These are phyloP conservation scores for Sebastes fasciatus DNA, from an alignment of 2,113 vertebrate species.

Conservation along the genomic window DNA sequence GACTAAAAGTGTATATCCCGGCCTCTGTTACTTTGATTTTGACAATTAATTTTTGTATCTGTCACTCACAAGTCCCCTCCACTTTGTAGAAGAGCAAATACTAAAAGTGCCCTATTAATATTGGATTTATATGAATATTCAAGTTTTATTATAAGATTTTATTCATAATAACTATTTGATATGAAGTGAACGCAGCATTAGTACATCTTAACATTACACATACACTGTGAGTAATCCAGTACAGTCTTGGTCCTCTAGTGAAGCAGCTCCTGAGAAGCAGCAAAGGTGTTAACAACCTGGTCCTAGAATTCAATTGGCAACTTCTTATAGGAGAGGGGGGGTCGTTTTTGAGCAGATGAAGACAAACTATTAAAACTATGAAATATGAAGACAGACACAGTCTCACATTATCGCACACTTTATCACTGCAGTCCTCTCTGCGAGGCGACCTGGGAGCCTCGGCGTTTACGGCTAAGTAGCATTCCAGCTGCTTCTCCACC, in stretches of 20 bases:
- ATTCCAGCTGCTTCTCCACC: constrained; percentile 71
- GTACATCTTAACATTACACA: background rate
- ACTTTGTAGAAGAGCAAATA: background rate
- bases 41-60: background rate
- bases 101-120: background rate
- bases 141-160: too few species aligned
- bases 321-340: constrained; percentile 15
- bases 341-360: constrained; percentile 20
- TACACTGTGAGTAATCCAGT: constrained; percentile 1
- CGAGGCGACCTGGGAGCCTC: constrained; percentile 36
- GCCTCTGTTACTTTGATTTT: background rate
- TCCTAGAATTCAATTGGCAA: constrained; percentile 1
- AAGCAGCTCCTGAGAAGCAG: constrained; percentile 5
- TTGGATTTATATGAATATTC: background rate
- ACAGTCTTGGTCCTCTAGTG: background rate
- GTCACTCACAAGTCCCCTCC: background rate
- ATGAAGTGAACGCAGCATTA: background rate
- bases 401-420: constrained; percentile 31
- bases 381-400: constrained; percentile 37
- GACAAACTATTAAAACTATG: constrained; percentile 50
- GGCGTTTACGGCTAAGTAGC: constrained; percentile 48
- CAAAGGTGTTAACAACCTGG: background rate
- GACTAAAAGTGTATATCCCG: background rate
- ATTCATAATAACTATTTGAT: background rate
- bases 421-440: constrained; percentile 22